Evolutionary conservation across 2,888 invertebrate genomes (phyloP), one percentile per base, ranked within the genome.

Genomic region (Cremastinae sp.): DNA sequence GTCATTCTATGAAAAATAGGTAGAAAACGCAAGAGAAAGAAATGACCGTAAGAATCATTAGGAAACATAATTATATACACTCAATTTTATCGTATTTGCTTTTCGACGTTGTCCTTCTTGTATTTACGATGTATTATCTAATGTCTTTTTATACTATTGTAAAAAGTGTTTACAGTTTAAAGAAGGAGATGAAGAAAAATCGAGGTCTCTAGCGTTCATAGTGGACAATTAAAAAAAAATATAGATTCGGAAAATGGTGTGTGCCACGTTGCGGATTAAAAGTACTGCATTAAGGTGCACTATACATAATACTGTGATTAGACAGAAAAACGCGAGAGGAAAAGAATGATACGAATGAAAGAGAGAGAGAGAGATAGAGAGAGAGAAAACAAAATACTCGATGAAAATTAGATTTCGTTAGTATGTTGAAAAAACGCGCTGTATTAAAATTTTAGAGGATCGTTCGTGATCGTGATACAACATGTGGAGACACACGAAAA

Each of bases 41-140:
- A 14, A 41, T n/a, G 28, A 49, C 12, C 45, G 51, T 61, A 61
- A 70, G 64, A 77, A 77, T 70, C 73, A 70, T 74, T 77, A 77
- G 77, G 64, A 77, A 70, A 77, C 77, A 70, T 77, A 74, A 74
- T 75, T 70, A 74, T 80, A 79, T 78, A 79, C 78, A 78, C 70
- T 78, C 77, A 75, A 79, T 79, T 79, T 79, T 79, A 81, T 73
- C 74, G 68, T 74, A 79, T 41, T 77, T 70, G 79, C 76, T 78
- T 80, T 80, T 80, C 74, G 79, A 80, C 79, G 78, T 80, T 79
- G 79, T 80, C 79, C 80, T 81, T 79, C 78, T 79, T 76, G 71
- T 78, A 79, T 75, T 78, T 75, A 76, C 71, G 56, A 78, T 78
- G 71, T 75, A 78, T 75, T 78, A 76, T 80, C 78, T 74, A 66